Evolutionary conservation across 2,113 vertebrate species (phyloP), one percentile per base, ranked within the genome.

Genomic region (Zapus hudsonius): DNA sequence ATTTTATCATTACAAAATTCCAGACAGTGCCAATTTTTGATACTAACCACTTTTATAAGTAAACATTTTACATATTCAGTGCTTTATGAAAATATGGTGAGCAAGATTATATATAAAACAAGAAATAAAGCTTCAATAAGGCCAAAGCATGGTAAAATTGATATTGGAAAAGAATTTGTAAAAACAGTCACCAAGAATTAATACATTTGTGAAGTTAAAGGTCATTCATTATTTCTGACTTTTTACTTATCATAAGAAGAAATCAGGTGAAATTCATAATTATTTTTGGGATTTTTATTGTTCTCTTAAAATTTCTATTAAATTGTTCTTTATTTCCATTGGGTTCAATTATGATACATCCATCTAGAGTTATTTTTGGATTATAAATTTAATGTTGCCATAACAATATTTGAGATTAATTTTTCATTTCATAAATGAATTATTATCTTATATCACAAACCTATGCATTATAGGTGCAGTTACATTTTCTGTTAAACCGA

Each of bases 381-480:
- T 74, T 75, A 16, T 85, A 80, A 40, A 5, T 93, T 90, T 87
- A 44, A 79, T 61, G 9, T 11, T 31, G 55, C 44, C 74, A 25
- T 67, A 81, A 85, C 16, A 75, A 95, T 84, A 80, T 12, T n/a
- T 92, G 44, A 86, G 59, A 87, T 8, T 59, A 40, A 74, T 0
- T 38, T 91, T 86, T 93, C 25, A 66, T 76, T 92, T 78, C 12
- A 42, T 72, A 93, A 94, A 76, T 3, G 23, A n/a, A 6, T 87
- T 87, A 84, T n/a, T n/a, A 84, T 93, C 16, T 80, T 23, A 59
- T 16, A 73, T 89, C 15, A 86, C 79, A 1, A 33, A 74, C 19
- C 31, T 83, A 1, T 92, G 36, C 92, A 9, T 97, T 95, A 4
- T 76, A 97, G 96, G 96, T 57, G 16, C 17, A 83, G 31, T 97